Base-by-base conservation (phyloP, 2,113 vertebrate species). In the Symphodus melops region DNA sequence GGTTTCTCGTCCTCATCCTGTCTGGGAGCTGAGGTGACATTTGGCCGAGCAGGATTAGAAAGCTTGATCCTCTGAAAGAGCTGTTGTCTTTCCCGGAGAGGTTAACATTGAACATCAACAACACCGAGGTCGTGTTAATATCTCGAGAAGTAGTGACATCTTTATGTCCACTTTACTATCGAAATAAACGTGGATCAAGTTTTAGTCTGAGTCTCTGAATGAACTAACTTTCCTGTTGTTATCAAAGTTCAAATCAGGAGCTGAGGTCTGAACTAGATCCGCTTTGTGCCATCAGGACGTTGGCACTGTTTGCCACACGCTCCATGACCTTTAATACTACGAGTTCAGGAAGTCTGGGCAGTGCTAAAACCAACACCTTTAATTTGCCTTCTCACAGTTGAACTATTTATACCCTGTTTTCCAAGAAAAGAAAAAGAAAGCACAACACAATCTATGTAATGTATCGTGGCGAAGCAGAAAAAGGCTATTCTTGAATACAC, bases 1-100 rank as follows among this genome's bases (percentile, higher is more conserved):
- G 61, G 62, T 74, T 55, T 85, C 51, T 51, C 54, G 54, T 19
- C 46, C n/a, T 72, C 37, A 79, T 84, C 75, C 76, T 68, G 69
- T 90, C 78, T 88, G 78, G 20, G 46, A 70, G 64, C 54, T 58
- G 36, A 10, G 21, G 55, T 81, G 77, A 88, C 88, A 79, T 84
- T 88, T 91, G 79, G 75, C 55, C 33, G 1, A 67, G 51, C 37
- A 37, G 89, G 90, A 91, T 93, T 92, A 89, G 60, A 86, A 86
- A 76, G 76, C 72, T 73, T 84, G 68, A 88, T 88, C 87, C 80
- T 49, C 72, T 49, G 46, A 75, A 77, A 82, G 69, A 78, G 67
- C 62, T 75, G 72, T 71, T 72, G 73, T 81, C 55, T 84, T 79
- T 75, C 65, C 66, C 48, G 36, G 44, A 79, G 67, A 60, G 44